phyloP scores from a whole-genome alignment of 2,797 vertebrate genomes.

The Sebastes itinus region DNA sequence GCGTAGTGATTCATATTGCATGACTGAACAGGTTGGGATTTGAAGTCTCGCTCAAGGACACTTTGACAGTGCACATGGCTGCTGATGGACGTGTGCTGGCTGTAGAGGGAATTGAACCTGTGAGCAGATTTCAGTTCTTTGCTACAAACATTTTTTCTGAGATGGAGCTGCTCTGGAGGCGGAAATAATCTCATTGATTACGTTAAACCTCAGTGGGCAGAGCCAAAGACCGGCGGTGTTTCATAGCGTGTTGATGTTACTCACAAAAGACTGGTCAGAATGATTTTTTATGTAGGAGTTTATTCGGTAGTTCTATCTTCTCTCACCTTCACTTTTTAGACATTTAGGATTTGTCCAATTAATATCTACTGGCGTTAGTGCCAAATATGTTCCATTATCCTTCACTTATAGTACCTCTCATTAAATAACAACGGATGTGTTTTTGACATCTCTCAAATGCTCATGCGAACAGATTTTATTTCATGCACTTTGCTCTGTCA shows the following conservation, averaged over 20 bases:
- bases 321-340: not conserved
- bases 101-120: constrained; percentile 40
- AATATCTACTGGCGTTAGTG: not conserved
- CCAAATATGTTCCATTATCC: not conserved
- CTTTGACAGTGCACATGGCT: constrained; percentile 14
- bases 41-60: constrained; percentile 47
- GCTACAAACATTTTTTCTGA: not conserved
- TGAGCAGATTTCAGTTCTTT: constrained; percentile 10
- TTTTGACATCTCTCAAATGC: not conserved
- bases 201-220: constrained; percentile 16
- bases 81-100: constrained; percentile 38
- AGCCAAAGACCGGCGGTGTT: not conserved
- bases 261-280: not conserved
- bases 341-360: not conserved
- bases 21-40: constrained; percentile 49
- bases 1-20: constrained; percentile 28
- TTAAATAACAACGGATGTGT: not conserved
- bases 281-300: not conserved
- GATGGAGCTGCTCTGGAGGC: not conserved
- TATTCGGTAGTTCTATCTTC: not conserved
- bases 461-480: not conserved
- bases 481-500: not conserved
- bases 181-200: constrained; percentile 37
- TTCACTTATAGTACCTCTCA: not conserved
- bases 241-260: not conserved